These are phyloP conservation scores for Steinernema hermaphroditum DNA, from an alignment of 2,888 invertebrate species.

Conservation along the genomic window DNA sequence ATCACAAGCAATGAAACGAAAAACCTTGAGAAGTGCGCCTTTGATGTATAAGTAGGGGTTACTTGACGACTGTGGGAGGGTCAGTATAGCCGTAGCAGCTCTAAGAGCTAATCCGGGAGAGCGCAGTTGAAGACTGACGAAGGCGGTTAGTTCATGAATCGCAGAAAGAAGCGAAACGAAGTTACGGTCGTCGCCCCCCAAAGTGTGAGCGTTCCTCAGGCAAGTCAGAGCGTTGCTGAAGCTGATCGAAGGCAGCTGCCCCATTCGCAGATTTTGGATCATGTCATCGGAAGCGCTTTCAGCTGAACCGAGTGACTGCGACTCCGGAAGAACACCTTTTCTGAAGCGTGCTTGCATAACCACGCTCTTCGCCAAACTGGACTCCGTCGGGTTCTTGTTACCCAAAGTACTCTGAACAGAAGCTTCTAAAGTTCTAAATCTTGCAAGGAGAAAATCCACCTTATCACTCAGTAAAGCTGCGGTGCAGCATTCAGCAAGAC, in stretches of 20 bases:
- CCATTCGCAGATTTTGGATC: neutral
- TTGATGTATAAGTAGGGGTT: neutral
- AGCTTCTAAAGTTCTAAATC: neutral
- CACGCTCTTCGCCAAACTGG: neutral
- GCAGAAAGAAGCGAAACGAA: conserved; percentile 7
- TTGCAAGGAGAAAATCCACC: neutral
- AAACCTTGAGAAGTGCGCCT: neutral
- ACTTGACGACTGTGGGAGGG: conserved; percentile 3
- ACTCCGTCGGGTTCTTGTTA: neutral
- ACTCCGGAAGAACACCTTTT: neutral
- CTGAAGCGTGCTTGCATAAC: neutral
- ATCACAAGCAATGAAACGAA: neutral
- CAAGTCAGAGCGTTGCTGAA: conserved; percentile 6
- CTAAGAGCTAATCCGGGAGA: neutral
- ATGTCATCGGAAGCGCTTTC: neutral
- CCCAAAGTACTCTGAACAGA: neutral
- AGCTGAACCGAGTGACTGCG: neutral
- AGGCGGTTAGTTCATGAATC: neutral
- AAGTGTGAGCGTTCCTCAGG: neutral
- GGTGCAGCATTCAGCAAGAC: conserved; percentile 13
- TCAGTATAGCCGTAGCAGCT: neutral
- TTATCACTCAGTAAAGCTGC: neutral
- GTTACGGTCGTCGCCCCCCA: neutral
- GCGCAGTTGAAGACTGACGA: conserved; percentile 9
- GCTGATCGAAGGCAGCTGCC: neutral